phyloP scores from a whole-genome alignment of 2,113 vertebrate genomes.

The Chauna torquata region DNA sequence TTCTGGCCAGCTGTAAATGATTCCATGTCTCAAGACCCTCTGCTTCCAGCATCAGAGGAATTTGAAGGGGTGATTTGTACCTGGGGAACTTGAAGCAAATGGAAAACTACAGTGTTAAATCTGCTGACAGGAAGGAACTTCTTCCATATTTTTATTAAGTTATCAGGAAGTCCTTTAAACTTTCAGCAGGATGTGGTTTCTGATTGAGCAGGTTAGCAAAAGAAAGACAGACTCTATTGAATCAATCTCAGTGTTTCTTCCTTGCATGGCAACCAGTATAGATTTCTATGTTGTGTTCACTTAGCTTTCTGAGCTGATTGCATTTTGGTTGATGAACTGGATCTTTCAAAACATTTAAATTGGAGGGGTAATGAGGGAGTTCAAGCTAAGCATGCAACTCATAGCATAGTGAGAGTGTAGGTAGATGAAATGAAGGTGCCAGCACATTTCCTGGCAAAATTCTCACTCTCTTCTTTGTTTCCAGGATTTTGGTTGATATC shows the following conservation, averaged over 20 bases:
- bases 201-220: constrained; percentile 30
- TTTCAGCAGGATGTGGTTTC: constrained; percentile 48
- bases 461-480: background rate
- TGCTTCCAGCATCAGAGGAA: background rate
- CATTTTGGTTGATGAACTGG: constrained; percentile 46
- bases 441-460: background rate
- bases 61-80: background rate
- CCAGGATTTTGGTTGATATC: background rate
- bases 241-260: constrained; percentile 37
- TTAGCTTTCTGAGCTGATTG: constrained; percentile 32
- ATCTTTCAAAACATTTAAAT: constrained; percentile 51
- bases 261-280: background rate
- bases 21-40: background rate
- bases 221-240: constrained; percentile 21
- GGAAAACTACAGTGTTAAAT: constrained; percentile 1
- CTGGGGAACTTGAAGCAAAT: background rate
- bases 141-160: constrained; percentile 37
- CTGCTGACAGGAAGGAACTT: background rate
- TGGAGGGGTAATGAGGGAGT: constrained; percentile 19
- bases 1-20: background rate
- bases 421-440: background rate
- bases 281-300: constrained; percentile 48
- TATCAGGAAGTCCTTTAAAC: constrained; percentile 35
- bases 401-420: background rate
- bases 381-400: background rate